Evolutionary conservation across 1,140 invertebrate species (phyloP).

Genomic region (Gryon sp.): DNA sequence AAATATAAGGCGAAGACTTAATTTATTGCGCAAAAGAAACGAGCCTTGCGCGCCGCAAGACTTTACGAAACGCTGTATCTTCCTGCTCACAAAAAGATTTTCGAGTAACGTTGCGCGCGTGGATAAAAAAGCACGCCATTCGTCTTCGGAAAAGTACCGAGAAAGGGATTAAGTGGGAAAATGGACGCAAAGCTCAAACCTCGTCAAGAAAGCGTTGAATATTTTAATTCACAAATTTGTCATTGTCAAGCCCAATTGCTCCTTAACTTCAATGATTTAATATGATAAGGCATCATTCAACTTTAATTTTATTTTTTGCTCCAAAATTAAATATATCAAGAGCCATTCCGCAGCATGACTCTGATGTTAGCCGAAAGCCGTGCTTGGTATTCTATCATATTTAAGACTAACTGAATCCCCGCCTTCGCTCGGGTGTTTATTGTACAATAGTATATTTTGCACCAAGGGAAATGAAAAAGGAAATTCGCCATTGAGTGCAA

Average conservation of each 20-base stretch:
- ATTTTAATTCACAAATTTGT: constrained; percentile 36
- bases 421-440: too few relatives aligned
- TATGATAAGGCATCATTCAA: constrained; percentile 13
- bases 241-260: constrained; percentile 21
- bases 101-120: constrained; percentile 26
- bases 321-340: too few relatives aligned
- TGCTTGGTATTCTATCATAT: too few relatives aligned
- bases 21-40: constrained; percentile 63
- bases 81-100: constrained; percentile 30
- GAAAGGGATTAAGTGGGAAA: constrained; percentile 23
- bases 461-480: too few relatives aligned
- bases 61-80: constrained; percentile 34
- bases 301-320: too few relatives aligned
- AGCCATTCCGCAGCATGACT: too few relatives aligned
- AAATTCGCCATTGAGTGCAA: too few relatives aligned
- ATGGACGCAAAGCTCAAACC: constrained; percentile 26
- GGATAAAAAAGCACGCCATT: constrained; percentile 51
- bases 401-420: too few relatives aligned
- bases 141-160: constrained; percentile 50
- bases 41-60: constrained; percentile 39
- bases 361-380: too few relatives aligned
- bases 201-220: constrained; percentile 39
- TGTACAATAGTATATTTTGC: too few relatives aligned
- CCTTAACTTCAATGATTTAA: constrained; percentile 14
- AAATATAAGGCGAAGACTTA: constrained; percentile 66